Evolutionary conservation across 92 coral and sea anemone species (phyloP).

Genomic region (Zoanthus gigantus): DNA sequence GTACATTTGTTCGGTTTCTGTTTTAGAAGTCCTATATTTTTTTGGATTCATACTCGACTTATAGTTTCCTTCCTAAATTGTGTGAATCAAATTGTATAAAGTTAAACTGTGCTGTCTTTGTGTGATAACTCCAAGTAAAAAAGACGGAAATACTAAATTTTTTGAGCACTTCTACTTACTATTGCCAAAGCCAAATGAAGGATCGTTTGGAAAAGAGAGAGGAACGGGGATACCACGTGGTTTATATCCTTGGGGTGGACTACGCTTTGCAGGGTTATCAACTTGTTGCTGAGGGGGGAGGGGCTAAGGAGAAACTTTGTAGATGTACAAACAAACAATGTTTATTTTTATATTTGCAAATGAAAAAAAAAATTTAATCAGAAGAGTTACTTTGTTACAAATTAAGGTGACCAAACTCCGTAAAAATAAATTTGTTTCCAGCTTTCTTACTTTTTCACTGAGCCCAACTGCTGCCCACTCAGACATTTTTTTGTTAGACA

Average conservation of each 20-base stretch:
- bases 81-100: too few species aligned
- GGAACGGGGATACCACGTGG: conserved; percentile 77
- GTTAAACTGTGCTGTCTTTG: too few species aligned
- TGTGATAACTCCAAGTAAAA: background rate
- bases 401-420: background rate
- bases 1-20: too few species aligned
- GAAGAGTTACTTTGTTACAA: background rate
- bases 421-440: background rate
- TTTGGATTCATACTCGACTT: too few species aligned
- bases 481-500: background rate
- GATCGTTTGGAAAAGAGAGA: conserved; percentile 88
- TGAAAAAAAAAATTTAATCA: background rate
- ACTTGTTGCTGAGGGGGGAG: conserved; percentile 22
- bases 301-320: conserved; percentile 20
- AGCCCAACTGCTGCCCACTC: background rate
- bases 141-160: background rate
- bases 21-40: too few species aligned
- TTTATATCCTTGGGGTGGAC: conserved; percentile 75
- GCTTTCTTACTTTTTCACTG: background rate
- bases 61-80: too few species aligned
- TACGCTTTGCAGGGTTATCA: conserved; percentile 39
- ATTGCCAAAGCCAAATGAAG: conserved; percentile 99
- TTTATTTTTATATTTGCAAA: background rate
- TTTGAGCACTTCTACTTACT: conserved; percentile 59
- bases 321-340: background rate